Base-by-base conservation (phyloP, 2,797 vertebrate species). In the Moxostoma hubbsi region DNA sequence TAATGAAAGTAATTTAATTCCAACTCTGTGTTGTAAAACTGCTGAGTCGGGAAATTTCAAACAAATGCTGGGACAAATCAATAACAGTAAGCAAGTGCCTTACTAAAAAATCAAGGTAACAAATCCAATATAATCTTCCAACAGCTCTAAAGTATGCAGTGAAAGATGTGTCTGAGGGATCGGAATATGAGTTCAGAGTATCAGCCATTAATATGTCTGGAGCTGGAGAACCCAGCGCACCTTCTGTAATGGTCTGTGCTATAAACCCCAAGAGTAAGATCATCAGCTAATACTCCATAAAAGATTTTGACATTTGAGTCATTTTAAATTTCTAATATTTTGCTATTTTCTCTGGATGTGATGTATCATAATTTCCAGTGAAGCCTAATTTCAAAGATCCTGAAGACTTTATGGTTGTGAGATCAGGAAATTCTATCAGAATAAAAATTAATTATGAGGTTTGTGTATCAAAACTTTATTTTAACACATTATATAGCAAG, bases 101-200 rank as follows among this genome's bases (percentile, higher is more conserved):
- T 54, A 64, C 24, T 12, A 16, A 13, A 53, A 18, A 10, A 16
- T 71, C n/a, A 71, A 57, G 55, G n/a, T 54, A 36, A 36, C 36
- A 36, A 68, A 9, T 43, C 18, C 7, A 58, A 58, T 46, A 47
- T 53, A 53, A 71, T 7, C 36, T 10, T 53, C 13, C 80, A 83
- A 72, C 68, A 93, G 92, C 53, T 6, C 69, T 87, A 87, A 89
- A 89, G 81, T 94, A 91, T 70, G 90, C 88, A 0, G 92, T 95
- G 45, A 90, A 81, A 5, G 88, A 90, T 11, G 24, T 97, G 62
- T 90, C 90, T 55, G 94, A 93, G 15, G 96, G 95, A 50, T 81
- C 93, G 61, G 94, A 95, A 77, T 97, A 97, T 0, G 94, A 97
- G 83, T 98, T 97, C 83, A 94, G 95, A 4, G 94, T 97, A 89